Conservation (phyloP, 2,888 invertebrate genomes). For the Ennomos quercinarius region DNA sequence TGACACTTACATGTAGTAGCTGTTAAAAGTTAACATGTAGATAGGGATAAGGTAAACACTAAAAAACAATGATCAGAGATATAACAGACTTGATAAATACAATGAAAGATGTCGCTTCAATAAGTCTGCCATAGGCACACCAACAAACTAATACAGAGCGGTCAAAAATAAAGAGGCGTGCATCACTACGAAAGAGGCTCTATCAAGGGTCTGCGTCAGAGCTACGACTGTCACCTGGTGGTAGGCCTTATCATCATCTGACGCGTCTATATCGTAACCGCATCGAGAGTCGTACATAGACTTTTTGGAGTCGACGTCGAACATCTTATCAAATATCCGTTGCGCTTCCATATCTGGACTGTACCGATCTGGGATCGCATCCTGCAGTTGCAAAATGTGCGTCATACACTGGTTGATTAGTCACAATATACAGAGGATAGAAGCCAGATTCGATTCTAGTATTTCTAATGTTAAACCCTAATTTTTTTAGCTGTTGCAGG, state of each 20-base stretch:
- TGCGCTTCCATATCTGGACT: slow-evolving; percentile 85
- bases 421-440: slow-evolving; percentile 21
- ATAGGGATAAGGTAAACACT: no score
- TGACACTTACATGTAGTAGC: no score
- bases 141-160: slow-evolving; percentile 68
- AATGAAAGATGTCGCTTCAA: slow-evolving; percentile 51
- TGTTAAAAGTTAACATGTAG: no score
- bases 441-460: slow-evolving; percentile 7
- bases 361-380: slow-evolving; percentile 83
- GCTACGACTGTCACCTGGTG: slow-evolving; percentile 81
- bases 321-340: slow-evolving; percentile 86
- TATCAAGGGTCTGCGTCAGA: slow-evolving; percentile 69
- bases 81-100: not conserved
- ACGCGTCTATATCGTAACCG: slow-evolving; percentile 82
- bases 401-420: slow-evolving; percentile 53
- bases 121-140: slow-evolving; percentile 49
- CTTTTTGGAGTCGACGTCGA: slow-evolving; percentile 82
- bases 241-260: slow-evolving; percentile 81
- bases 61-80: no score
- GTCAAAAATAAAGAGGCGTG: slow-evolving; percentile 80
- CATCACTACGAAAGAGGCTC: slow-evolving; percentile 47
- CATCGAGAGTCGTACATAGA: slow-evolving; percentile 78
- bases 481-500: no score
- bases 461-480: no score
- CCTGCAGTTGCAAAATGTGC: slow-evolving; percentile 81